Evolutionary conservation across 2,113 vertebrate genomes (phyloP).

Genomic region (Ibidorhyncha struthersii): DNA sequence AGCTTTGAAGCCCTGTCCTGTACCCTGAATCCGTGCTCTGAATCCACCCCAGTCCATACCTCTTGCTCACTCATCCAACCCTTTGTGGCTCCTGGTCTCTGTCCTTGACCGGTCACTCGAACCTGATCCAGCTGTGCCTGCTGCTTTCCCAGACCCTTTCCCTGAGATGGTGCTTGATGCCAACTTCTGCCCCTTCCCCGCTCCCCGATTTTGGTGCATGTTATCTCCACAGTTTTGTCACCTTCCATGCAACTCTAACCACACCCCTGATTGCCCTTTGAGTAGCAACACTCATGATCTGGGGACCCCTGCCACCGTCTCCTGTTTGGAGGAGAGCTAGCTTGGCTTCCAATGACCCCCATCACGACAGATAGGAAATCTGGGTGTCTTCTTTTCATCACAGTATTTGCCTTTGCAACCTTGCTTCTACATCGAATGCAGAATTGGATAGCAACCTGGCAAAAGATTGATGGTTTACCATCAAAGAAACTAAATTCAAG

Average conservation of each 20-base stretch:
- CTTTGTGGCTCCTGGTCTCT: neutral
- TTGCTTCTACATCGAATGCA: rapidly evolving
- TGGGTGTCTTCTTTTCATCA: neutral
- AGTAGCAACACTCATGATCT: neutral
- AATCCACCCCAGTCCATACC: rapidly evolving
- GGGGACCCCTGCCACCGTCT: neutral
- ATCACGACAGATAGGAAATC: rapidly evolving
- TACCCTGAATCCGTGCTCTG: neutral
- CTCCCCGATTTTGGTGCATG: neutral
- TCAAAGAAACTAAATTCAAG: neutral
- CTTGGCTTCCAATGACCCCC: neutral
- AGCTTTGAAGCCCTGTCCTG: neutral
- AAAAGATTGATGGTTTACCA: neutral
- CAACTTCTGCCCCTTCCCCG: neutral
- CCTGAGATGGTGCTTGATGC: rapidly evolving
- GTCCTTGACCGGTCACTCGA: neutral
- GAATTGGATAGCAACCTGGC: neutral
- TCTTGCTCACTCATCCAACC: neutral
- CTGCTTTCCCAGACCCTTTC: neutral
- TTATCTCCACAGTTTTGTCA: neutral
- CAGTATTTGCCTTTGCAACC: neutral
- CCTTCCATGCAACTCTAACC: neutral
- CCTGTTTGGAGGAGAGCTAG: neutral
- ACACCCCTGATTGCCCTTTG: neutral
- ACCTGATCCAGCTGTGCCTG: neutral